A percentile compares a stretch with the other conserved stretches of the same genome.
phyloP scores from a whole-genome alignment of 1,140 invertebrate species.

The Drosophila lowei region DNA sequence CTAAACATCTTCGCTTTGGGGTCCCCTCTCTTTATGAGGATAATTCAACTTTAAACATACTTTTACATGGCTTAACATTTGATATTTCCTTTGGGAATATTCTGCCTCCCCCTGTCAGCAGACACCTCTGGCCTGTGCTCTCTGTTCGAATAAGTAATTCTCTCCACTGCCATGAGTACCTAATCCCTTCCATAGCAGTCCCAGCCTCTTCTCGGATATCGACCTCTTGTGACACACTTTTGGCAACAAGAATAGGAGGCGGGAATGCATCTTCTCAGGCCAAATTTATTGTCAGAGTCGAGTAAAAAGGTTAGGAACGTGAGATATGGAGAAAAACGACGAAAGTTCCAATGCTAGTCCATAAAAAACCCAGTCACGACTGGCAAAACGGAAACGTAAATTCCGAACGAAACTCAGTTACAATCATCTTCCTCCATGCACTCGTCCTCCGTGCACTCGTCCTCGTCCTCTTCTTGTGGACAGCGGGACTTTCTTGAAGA shows the following conservation, averaged over 20 bases:
- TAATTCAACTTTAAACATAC: too few species aligned
- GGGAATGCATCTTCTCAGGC: not conserved
- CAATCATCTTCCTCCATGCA: not conserved
- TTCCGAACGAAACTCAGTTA: conserved; percentile 27
- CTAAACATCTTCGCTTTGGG: too few species aligned
- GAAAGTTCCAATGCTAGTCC: conserved; percentile 18
- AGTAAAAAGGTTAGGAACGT: not conserved
- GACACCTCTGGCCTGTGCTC: too few species aligned
- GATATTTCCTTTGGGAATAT: too few species aligned
- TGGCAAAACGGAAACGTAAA: conserved; percentile 20
- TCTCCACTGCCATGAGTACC: too few species aligned
- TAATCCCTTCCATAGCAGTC: not conserved
- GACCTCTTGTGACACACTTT: conserved; percentile 12
- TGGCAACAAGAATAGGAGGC: conserved; percentile 12
- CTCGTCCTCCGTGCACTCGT: not conserved
- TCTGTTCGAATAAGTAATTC: too few species aligned
- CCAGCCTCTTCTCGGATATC: not conserved
- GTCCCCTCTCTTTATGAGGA: too few species aligned
- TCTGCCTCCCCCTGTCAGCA: too few species aligned
- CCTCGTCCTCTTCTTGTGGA: not conserved
- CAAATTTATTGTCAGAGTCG: conserved; percentile 53
- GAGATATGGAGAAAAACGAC: conserved; percentile 16
- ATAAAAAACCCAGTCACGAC: conserved; percentile 31
- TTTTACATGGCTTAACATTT: too few species aligned
- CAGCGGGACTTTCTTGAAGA: too few species aligned